Percentiles rank a stretch among this genome's conserved stretches.
These are phyloP conservation scores for Cosmopolites sordidus DNA, from an alignment of 2,888 invertebrate genomes.

Conservation along the genomic window DNA sequence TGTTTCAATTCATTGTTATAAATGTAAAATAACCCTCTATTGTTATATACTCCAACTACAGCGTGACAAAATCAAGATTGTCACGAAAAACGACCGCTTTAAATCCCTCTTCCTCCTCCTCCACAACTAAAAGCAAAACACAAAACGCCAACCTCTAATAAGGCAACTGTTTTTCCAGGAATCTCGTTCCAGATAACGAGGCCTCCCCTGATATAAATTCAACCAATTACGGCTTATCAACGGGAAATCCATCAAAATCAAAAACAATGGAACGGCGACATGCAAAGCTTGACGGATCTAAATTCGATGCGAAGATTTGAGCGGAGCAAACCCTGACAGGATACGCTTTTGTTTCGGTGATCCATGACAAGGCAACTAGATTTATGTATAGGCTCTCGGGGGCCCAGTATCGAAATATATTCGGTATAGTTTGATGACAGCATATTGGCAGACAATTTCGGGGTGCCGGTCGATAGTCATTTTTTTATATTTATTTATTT, in stretches of 20 bases:
- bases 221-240: constrained; percentile 30
- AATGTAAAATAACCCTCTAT: no score
- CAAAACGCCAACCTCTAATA: no score
- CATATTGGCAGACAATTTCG: constrained; percentile 20
- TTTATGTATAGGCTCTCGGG: constrained; percentile 35
- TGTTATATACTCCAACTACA: no score
- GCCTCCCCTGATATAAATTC: constrained; percentile 16
- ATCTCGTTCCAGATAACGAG: no score
- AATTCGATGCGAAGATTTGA: constrained; percentile 46
- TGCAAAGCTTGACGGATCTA: constrained; percentile 43
- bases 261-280: constrained; percentile 45
- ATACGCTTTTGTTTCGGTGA: constrained; percentile 45
- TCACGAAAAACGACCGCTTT: no score
- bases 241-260: constrained; percentile 46
- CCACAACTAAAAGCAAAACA: no score
- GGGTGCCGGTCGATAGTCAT: neutral
- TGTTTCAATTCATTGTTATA: no score
- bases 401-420: constrained; percentile 22
- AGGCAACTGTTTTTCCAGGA: no score
- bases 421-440: constrained; percentile 22
- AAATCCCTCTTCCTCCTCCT: no score
- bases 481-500: constrained; percentile 31
- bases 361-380: constrained; percentile 43
- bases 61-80: no score
- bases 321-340: constrained; percentile 43